Conservation (phyloP, 2,888 invertebrate species). For the Caenorhabditis sinica region DNA sequence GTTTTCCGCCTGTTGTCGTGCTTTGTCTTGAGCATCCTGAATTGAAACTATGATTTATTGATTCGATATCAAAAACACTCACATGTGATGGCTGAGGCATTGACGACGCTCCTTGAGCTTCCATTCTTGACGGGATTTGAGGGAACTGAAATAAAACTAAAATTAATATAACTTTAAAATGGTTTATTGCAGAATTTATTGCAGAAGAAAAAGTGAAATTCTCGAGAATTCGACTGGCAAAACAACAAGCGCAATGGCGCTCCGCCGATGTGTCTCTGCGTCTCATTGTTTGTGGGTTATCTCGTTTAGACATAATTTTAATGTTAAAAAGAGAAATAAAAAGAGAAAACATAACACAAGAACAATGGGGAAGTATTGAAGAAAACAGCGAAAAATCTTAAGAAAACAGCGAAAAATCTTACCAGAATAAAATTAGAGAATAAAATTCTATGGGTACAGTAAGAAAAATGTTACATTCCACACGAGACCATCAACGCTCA, state of each 20-base stretch:
- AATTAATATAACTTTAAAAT: background rate
- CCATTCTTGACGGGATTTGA: constrained; percentile 26
- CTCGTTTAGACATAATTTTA: background rate
- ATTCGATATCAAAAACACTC: background rate
- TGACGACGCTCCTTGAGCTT: constrained; percentile 34
- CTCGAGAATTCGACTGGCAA: constrained; percentile 30
- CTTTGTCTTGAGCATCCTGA: constrained; percentile 65
- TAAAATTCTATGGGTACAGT: background rate
- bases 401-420: background rate
- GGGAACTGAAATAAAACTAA: constrained; percentile 32
- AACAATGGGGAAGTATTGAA: no score
- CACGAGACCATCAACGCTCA: background rate
- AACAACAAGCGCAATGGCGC: constrained; percentile 6
- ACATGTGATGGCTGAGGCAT: constrained; percentile 39
- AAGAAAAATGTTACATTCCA: background rate
- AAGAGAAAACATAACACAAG: background rate
- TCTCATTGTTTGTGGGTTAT: background rate
- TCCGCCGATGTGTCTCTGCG: constrained; percentile 21
- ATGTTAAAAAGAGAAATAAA: background rate
- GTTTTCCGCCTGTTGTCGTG: constrained; percentile 73
- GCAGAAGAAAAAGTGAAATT: constrained; percentile 26
- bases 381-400: background rate
- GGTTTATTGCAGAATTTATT: background rate
- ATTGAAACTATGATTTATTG: background rate
- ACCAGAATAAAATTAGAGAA: background rate